Evolutionary conservation across 1,140 invertebrate genomes (phyloP).

Genomic region (Eufriesea mexicana): DNA sequence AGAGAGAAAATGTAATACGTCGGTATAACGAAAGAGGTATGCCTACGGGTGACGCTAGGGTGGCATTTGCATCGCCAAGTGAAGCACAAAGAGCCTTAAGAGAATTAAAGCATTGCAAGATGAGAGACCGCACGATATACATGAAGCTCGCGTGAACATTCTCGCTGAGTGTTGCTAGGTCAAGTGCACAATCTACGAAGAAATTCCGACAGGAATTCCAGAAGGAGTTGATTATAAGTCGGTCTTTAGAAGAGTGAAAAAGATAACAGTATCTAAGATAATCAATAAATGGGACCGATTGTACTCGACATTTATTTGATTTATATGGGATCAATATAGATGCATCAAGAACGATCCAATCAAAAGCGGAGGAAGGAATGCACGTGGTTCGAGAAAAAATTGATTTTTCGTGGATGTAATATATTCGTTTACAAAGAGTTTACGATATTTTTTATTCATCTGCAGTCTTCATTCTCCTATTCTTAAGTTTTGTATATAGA

Average conservation of each 20-base stretch:
- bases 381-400: neutral
- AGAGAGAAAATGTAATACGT: conserved; percentile 90
- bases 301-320: neutral
- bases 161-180: neutral
- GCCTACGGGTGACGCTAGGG: conserved; percentile 94
- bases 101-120: conserved; percentile 82
- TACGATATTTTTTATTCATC: neutral
- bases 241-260: no score
- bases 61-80: conserved; percentile 89
- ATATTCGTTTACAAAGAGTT: neutral
- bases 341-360: no score
- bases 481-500: conserved; percentile 6
- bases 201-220: no score
- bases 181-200: neutral
- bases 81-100: conserved; percentile 90
- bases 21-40: conserved; percentile 92
- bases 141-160: conserved; percentile 80
- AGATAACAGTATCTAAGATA: no score
- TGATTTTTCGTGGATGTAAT: neutral
- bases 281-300: neutral
- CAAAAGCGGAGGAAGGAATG: neutral
- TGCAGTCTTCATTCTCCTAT: neutral
- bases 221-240: neutral
- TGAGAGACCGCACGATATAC: conserved; percentile 84
- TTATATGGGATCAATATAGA: conserved; percentile 11